Evolutionary conservation across 1,140 invertebrate genomes (phyloP), one percentile per base, ranked within the genome.

Genomic region (Nomia melanderi): DNA sequence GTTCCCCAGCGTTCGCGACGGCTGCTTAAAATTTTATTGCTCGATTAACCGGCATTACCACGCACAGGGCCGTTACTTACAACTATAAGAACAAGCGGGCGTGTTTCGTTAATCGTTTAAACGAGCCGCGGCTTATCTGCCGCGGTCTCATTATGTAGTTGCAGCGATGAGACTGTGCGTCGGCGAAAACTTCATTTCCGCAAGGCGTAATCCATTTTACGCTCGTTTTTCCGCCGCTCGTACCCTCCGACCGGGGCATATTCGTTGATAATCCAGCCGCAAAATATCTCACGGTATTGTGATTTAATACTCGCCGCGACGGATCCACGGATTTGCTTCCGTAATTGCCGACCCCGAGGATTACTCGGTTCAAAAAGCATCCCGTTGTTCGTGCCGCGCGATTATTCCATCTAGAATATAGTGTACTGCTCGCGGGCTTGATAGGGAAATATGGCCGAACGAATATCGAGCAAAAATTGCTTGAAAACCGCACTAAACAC

Each of bases 271-370:
- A 80, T 79, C 69, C 67, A 44, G 31, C 36, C 70, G 62, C 57
- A 31, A 31, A 56, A 57, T 57, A 59, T 73, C 54, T 47, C 39
- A 27, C 17, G 59, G 59, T 64, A 76, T 75, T 57, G 73, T 64
- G 78, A 80, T 81, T 81, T 80, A 81, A 82, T 81, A 69, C 72
- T 56, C n/a, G 72, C 56, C 73, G 59, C 62, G 44, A 57, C 29
- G 29, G 41, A 33, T 63, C 20, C 63, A 57, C 5, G 64, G 77
- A 60, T 74, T 79, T 57, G 59, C 63, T 41, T 14, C 27, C 31
- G 41, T 79, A 76, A 80, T 76, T 82, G 66, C 59, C 44, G 39
- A 31, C 12, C 23, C 47, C 31, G 20, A 50, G 71, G 57, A 76
- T 82, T 80, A 80, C 63, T 63, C 64, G 47, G 57, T 72, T 73